phyloP scores from a whole-genome alignment of 2,797 vertebrate species.

The Peromyscus aztecus region DNA sequence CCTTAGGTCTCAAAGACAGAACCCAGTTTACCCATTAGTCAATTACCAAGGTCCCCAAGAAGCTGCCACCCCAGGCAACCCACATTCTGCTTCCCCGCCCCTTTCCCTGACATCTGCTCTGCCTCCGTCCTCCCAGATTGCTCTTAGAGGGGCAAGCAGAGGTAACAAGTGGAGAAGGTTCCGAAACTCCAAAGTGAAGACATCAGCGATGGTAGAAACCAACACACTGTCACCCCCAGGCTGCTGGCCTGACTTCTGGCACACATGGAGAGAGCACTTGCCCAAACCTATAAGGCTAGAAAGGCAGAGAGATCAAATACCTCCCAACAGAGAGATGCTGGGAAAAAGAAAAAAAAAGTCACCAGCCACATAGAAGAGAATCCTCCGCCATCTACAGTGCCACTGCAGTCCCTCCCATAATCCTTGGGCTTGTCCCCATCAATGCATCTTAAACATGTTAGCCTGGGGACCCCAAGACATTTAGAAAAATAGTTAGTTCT shows the following conservation, averaged over 20 bases:
- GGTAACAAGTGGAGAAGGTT: neutral
- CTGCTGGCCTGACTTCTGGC: neutral
- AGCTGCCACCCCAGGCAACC: neutral
- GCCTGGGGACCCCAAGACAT: neutral
- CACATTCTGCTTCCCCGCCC: neutral
- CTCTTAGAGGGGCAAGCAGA: neutral
- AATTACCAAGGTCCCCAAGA: neutral
- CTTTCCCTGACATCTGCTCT: neutral
- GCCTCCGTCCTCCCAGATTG: neutral
- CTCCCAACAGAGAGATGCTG: accelerated
- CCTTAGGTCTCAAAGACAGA: neutral
- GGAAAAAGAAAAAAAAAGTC: neutral
- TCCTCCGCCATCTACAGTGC: neutral
- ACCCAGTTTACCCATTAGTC: neutral
- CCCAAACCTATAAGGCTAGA: neutral
- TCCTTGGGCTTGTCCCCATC: neutral
- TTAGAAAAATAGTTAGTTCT: neutral
- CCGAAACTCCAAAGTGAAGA: neutral
- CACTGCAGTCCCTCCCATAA: neutral
- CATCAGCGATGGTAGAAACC: neutral
- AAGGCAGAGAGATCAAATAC: neutral
- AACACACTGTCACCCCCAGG: neutral
- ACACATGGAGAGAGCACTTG: neutral
- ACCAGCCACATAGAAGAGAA: neutral
- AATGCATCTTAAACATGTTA: neutral